These are phyloP conservation scores for Heliconius ismenius DNA, from an alignment of 2,888 invertebrate genomes.

Conservation along the genomic window DNA sequence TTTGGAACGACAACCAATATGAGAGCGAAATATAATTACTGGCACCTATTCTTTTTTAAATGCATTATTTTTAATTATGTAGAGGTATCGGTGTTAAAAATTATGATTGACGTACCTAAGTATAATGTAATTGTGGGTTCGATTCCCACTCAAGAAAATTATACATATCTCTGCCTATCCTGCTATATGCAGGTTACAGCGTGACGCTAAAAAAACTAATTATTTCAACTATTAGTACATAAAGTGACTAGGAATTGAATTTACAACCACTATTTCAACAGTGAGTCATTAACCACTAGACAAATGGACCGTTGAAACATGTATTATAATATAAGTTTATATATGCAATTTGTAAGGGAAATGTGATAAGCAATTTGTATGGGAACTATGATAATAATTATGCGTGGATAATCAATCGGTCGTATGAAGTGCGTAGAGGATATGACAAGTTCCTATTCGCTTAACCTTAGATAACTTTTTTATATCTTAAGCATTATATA, in stretches of 20 bases:
- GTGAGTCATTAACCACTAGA: not conserved
- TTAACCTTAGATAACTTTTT: not conserved
- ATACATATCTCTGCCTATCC: no score
- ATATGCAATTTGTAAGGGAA: not conserved
- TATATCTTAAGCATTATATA: not conserved
- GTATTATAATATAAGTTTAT: not conserved
- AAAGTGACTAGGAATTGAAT: not conserved
- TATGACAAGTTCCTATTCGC: not conserved
- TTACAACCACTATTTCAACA: not conserved
- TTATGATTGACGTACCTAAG: not conserved
- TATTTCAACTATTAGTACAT: not conserved
- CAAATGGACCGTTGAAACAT: not conserved
- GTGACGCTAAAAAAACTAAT: not conserved
- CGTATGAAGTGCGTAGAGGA: constrained; percentile 8
- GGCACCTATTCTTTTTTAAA: not conserved
- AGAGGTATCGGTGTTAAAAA: not conserved
- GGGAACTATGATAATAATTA: not conserved
- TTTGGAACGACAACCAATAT: not conserved
- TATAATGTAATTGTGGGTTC: no score
- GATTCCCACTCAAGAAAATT: no score
- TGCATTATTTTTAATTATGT: not conserved
- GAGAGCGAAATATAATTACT: not conserved
- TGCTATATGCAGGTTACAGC: not conserved
- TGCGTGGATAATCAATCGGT: constrained; percentile 12
- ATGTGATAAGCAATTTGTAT: not conserved